Conservation (phyloP, 92 coral and sea anemone genomes). For the Porites rus region DNA sequence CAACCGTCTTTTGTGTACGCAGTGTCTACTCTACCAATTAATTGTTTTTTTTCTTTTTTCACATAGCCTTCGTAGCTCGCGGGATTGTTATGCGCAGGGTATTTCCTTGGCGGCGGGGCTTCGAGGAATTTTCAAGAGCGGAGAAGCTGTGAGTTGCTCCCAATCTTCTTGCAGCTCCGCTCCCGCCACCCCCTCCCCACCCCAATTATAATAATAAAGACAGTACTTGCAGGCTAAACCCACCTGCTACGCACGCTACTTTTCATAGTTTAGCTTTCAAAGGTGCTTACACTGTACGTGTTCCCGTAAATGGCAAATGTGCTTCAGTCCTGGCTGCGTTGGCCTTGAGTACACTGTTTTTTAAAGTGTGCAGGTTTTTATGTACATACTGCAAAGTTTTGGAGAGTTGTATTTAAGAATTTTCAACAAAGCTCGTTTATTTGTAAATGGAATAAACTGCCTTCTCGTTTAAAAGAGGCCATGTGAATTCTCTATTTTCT, state of each 20-base stretch:
- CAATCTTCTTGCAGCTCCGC: too few relatives aligned
- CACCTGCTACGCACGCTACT: not conserved
- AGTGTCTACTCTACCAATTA: not conserved
- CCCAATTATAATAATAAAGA: not conserved
- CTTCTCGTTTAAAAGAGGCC: not conserved
- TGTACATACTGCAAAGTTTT: conserved; percentile 11
- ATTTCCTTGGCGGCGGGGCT: too few relatives aligned
- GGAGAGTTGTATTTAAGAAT: conserved; percentile 30
- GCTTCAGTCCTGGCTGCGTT: conserved; percentile 2
- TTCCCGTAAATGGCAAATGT: not conserved
- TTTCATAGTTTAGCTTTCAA: not conserved
- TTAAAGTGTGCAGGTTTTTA: not conserved
- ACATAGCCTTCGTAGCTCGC: too few relatives aligned
- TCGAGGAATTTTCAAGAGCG: too few relatives aligned
- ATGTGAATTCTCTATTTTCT: not conserved
- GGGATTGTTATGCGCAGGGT: too few relatives aligned
- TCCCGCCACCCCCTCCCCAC: not conserved
- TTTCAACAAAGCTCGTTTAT: conserved; percentile 23
- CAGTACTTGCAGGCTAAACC: not conserved
- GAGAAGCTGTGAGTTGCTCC: too few relatives aligned
- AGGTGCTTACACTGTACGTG: not conserved
- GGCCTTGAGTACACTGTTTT: not conserved
- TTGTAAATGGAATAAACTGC: conserved; percentile 29
- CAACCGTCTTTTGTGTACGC: not conserved
- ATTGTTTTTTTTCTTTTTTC: not conserved